Percentiles rank a stretch among this genome's conserved stretches.
These are phyloP conservation scores for Aleadryas rufinucha DNA, from an alignment of 2,113 vertebrate species.

Conservation along the genomic window DNA sequence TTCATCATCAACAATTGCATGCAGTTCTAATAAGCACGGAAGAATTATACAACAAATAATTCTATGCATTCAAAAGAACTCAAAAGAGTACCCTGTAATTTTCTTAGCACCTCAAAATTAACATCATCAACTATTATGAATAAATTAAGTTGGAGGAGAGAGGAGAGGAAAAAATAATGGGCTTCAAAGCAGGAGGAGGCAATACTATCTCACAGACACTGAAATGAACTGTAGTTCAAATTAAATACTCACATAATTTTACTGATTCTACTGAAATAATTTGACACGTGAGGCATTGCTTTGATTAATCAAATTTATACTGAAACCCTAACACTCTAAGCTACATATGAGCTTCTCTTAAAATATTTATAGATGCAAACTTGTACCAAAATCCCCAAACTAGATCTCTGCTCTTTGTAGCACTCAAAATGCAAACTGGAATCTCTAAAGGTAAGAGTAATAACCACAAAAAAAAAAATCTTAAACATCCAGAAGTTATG, in stretches of 20 bases:
- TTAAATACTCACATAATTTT: background rate
- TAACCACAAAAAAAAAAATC: background rate
- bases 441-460: background rate
- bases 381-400: background rate
- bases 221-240: background rate
- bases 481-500: background rate
- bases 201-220: background rate
- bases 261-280: background rate
- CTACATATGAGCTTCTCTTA: background rate
- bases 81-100: background rate
- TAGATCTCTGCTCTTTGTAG: background rate
- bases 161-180: background rate
- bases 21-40: background rate
- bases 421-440: background rate
- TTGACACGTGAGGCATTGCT: background rate
- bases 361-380: background rate
- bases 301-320: background rate
- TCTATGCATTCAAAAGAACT: background rate
- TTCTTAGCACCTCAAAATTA: background rate
- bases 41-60: background rate
- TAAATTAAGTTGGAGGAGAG: background rate
- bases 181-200: background rate
- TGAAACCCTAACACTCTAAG: background rate
- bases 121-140: background rate
- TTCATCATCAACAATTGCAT: background rate